Conservation (phyloP, 2,797 vertebrate species). For the Sebastes nivosus region DNA sequence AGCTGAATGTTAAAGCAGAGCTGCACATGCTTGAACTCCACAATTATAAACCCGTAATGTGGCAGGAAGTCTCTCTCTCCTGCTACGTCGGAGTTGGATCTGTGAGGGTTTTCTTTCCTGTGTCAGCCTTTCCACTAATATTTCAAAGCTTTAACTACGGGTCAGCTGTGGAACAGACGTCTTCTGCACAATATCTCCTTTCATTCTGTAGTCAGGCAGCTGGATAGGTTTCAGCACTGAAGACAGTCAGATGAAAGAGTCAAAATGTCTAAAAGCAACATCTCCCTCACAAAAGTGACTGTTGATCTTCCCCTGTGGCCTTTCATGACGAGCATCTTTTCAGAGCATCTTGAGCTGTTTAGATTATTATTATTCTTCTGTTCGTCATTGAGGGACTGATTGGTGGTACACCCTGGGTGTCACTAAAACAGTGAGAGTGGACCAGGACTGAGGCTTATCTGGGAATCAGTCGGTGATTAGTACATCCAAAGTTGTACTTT, state of each 20-base stretch:
- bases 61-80: slow-evolving; percentile 23
- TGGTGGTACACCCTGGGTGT: slow-evolving; percentile 14
- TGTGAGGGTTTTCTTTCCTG: slow-evolving; percentile 44
- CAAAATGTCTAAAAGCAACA: background rate
- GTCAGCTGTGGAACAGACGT: slow-evolving; percentile 68
- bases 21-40: slow-evolving; percentile 2
- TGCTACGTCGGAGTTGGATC: slow-evolving; percentile 22
- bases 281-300: background rate
- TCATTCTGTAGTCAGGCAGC: slow-evolving; percentile 47
- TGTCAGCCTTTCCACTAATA: slow-evolving; percentile 69
- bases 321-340: background rate
- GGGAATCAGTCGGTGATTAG: slow-evolving; percentile 34
- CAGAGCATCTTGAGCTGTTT: slow-evolving; percentile 24
- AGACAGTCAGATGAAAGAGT: slow-evolving; percentile 15
- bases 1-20: background rate
- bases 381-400: slow-evolving; percentile 4
- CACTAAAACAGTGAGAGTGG: slow-evolving; percentile 14
- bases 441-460: slow-evolving; percentile 29
- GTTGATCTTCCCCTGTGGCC: background rate
- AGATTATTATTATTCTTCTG: slow-evolving; percentile 7
- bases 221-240: slow-evolving; percentile 36
- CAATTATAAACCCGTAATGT: slow-evolving; percentile 33
- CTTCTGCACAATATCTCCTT: slow-evolving; percentile 60
- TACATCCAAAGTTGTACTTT: background rate
- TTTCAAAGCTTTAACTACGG: slow-evolving; percentile 59